These are phyloP conservation scores for Raja brachyura DNA, from an alignment of 2,113 vertebrate species.

Conservation along the genomic window DNA sequence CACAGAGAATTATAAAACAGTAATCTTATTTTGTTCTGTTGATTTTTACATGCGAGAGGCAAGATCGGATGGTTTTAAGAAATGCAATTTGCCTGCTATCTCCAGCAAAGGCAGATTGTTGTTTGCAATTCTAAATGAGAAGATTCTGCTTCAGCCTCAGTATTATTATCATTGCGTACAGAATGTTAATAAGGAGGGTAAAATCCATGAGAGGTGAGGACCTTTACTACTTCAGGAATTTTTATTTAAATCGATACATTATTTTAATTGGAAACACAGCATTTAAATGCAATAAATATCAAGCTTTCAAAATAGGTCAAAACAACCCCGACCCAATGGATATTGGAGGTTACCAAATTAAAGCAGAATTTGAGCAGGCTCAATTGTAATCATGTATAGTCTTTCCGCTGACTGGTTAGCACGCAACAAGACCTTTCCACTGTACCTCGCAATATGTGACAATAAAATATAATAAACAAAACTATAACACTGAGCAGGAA, in stretches of 20 bases:
- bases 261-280: constrained; percentile 35
- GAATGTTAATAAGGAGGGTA: neutral
- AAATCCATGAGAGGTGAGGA: neutral
- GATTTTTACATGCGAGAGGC: neutral
- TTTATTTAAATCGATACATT: constrained; percentile 26
- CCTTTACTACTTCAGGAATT: constrained; percentile 7
- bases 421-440: too few species aligned
- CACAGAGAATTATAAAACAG: neutral
- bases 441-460: too few species aligned
- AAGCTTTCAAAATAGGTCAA: neutral
- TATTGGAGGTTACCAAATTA: too few species aligned
- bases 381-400: too few species aligned
- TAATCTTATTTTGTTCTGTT: neutral
- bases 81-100: neutral
- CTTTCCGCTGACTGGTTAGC: too few species aligned
- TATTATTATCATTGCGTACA: neutral
- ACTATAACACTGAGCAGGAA: too few species aligned
- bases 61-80: neutral
- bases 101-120: neutral
- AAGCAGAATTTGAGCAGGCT: too few species aligned
- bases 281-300: constrained; percentile 18
- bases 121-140: neutral
- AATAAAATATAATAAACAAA: too few species aligned
- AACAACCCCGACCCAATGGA: neutral
- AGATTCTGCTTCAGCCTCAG: neutral